Evolutionary conservation across 2,888 invertebrate genomes (phyloP), one percentile per base, ranked within the genome.

Genomic region (Caenorhabditis doughertyi): DNA sequence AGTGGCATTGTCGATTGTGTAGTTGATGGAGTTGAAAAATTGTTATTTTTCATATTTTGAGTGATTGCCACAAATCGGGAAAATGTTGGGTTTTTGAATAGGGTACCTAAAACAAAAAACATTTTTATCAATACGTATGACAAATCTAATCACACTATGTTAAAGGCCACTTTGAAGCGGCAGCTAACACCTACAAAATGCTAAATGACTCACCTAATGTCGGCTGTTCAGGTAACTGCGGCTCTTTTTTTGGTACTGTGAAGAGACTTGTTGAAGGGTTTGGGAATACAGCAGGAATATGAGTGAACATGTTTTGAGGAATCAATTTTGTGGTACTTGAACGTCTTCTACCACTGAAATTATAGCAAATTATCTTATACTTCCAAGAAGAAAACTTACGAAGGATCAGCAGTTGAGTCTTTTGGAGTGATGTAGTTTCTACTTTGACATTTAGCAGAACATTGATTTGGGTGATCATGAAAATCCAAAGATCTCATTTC

Each of bases 391-490:
- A 51, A 35, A 25, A 53, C 53, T 32, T n/a, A 77, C 77, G 53
- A 27, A 23, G 60, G 77, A 18, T 77, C 77, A 8, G 62, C 25
- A 25, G 53, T 60, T 0, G 73, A 67, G 27, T 87, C 86, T 47
- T 88, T 89, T 9, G 89, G 87, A 9, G 89, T 89, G 47, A 89
- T 88, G 64, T 91, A 89, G 73, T 91, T 88, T 23, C 92, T 84
- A 32, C 92, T 92, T 65, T 92, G 91, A 85, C 93, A 93, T 71
- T 92, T 91, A 0, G 92, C 92, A n/a, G 92, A 92, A 83, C 93
- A 93, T 68, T 90, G 88, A 27, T 90, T 91, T 2, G 90, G 84
- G 81, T 93, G 93, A 62, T 92, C 90, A 86, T 92, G 92, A 87
- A 93, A 93, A 72, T 92, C 92, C 49, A 93, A 85, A 11, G 90